phyloP scores from a whole-genome alignment of 2,797 vertebrate genomes.

The Argyrosomus regius region DNA sequence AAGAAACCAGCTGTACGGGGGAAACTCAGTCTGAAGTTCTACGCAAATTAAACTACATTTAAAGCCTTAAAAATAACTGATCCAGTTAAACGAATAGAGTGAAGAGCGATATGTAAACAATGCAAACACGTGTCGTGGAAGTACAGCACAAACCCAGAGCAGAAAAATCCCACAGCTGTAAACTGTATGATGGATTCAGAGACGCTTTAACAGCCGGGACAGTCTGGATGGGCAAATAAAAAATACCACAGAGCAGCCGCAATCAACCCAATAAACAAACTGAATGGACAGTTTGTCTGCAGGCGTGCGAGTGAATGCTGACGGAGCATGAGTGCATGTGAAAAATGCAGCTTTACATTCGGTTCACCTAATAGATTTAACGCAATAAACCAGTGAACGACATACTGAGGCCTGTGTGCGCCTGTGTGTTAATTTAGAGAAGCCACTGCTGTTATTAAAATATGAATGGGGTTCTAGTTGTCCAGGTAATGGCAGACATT shows the following conservation, averaged over 20 bases:
- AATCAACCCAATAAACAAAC: not conserved
- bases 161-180: not conserved
- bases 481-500: not conserved
- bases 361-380: constrained; percentile 19
- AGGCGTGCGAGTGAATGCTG: not conserved
- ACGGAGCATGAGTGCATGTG: not conserved
- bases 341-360: constrained; percentile 22
- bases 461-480: not conserved
- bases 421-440: not conserved
- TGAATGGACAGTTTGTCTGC: constrained; percentile 26
- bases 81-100: not conserved
- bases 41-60: not conserved
- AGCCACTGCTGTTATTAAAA: not conserved
- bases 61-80: not conserved
- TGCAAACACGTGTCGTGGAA: not conserved
- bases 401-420: not conserved
- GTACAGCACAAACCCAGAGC: constrained; percentile 6
- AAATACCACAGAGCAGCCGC: constrained; percentile 5
- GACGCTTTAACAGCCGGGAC: constrained; percentile 5
- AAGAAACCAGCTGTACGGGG: not conserved
- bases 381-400: not conserved
- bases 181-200: not conserved
- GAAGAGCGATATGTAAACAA: not conserved
- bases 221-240: constrained; percentile 14
- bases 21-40: not conserved